Base-by-base conservation (phyloP, 2,888 invertebrate genomes). In the Thyatira batis region DNA sequence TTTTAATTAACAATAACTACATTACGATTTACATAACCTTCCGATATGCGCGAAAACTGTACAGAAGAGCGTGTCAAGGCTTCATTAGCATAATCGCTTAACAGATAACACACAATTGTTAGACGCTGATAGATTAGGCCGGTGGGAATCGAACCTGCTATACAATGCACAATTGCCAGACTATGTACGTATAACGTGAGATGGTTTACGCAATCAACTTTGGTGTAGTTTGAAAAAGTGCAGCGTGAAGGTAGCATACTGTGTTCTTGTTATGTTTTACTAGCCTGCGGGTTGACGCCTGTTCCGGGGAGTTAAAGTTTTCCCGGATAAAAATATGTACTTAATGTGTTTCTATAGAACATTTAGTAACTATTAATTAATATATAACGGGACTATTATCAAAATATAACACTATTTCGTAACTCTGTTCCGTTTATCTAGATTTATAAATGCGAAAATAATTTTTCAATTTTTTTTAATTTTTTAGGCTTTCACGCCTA, bases 131-230 rank as follows among this genome's bases (percentile, higher is more conserved):
- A 52, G 63, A 78, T 77, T 76, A 74, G 68, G 72, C 65, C 54
- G 56, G 69, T 82, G 82, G 73, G 82, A 81, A 74, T 81, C 78
- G 72, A 80, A 80, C 67, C 69, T 28, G 65, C 54, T 64, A n/a
- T n/a, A 82, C 82, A 82, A 82, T 82, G 73, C 55, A 78, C 82
- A 80, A 82, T 82, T 72, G 63, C 69, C 58, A n/a, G 39, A 39
- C 39, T 39, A 30, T 30, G 17, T 39, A 39, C 39, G 39, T 53
- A 48, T 51, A 49, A 60, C 63, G 66, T 69, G 65, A 61, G 64
- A 65, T 58, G 55, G 45, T 56, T 73, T 70, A 63, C 68, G 58
- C 68, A 69, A 71, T 23, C 20, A 27, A 27, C 21, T n/a, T 46
- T 27, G 28, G 48, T 27, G 27, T 28, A 3, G 20, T 27, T 48